These are phyloP conservation scores for Bilobella aurantiaca DNA, from an alignment of 1,140 invertebrate genomes.

Conservation along the genomic window DNA sequence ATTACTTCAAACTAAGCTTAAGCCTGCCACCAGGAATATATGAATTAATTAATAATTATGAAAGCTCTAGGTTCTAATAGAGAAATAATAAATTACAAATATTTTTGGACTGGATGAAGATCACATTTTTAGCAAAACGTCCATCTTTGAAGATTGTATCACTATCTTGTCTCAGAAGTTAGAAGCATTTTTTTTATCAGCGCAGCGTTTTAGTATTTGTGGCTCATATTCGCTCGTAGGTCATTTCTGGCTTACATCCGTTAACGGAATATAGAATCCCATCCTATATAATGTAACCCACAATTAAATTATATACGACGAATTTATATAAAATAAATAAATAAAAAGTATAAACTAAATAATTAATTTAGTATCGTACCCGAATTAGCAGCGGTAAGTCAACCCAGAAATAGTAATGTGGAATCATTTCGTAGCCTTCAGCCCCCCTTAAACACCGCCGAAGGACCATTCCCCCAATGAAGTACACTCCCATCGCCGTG, in stretches of 20 bases:
- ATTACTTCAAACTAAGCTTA: no score
- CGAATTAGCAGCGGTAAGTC: constrained; percentile 39
- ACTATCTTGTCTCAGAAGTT: no score
- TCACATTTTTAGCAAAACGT: no score
- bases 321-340: background rate
- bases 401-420: constrained; percentile 43
- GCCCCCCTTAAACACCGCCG: constrained; percentile 40
- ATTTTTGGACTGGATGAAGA: no score
- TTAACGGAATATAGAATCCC: constrained; percentile 25
- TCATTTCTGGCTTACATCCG: constrained; percentile 24
- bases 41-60: no score
- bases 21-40: no score
- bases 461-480: constrained; percentile 36
- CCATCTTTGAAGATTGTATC: no score
- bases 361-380: constrained; percentile 35
- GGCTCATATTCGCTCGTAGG: constrained; percentile 31
- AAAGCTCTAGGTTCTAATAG: no score
- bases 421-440: constrained; percentile 42
- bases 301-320: background rate
- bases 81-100: no score
- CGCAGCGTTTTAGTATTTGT: no score
- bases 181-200: no score
- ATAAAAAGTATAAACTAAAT: background rate
- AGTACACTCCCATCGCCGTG: constrained; percentile 16
- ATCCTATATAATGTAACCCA: constrained; percentile 22